Conservation (phyloP, 2,888 invertebrate species). For the Xestia ashworthii region DNA sequence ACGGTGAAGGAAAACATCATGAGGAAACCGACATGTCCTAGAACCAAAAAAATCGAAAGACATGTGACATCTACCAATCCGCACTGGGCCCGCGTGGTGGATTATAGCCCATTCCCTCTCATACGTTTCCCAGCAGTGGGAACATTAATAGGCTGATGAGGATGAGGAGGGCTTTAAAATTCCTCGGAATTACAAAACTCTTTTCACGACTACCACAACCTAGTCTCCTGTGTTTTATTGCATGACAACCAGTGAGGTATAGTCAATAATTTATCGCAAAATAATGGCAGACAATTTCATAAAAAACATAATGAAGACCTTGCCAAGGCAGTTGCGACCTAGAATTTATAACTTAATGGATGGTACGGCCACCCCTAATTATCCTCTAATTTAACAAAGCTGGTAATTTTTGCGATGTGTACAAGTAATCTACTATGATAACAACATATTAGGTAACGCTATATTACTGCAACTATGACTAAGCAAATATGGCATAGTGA, state of each 20-base stretch:
- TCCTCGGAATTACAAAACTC: too few species aligned
- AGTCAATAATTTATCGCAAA: not conserved
- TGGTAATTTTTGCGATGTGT: not conserved
- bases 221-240: not conserved
- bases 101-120: too few species aligned
- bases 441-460: not conserved
- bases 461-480: not conserved
- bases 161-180: too few species aligned
- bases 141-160: too few species aligned
- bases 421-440: slow-evolving; percentile 4
- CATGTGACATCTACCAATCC: too few species aligned
- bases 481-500: slow-evolving; percentile 3
- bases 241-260: not conserved
- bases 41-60: too few species aligned
- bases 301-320: slow-evolving; percentile 15
- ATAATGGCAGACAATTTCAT: not conserved
- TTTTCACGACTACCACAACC: too few species aligned
- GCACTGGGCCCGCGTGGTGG: too few species aligned
- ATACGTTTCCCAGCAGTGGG: too few species aligned
- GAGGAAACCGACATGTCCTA: too few species aligned
- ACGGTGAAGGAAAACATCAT: too few species aligned
- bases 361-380: slow-evolving; percentile 8
- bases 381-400: not conserved
- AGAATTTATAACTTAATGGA: not conserved
- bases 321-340: not conserved